Evolutionary conservation across 2,888 invertebrate genomes (phyloP).

Genomic region (Aquatica leii): DNA sequence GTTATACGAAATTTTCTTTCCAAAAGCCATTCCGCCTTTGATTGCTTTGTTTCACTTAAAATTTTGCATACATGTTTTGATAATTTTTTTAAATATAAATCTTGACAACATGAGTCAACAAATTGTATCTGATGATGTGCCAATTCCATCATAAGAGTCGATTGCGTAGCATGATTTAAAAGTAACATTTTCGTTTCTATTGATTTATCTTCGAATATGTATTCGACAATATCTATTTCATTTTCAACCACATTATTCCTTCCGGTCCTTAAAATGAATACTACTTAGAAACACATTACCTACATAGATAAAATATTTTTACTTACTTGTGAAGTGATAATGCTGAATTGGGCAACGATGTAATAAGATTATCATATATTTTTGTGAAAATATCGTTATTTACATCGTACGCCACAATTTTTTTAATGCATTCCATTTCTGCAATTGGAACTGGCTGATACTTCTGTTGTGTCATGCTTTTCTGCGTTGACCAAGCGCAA

Average conservation of each 20-base stretch:
- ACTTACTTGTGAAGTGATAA: conserved; percentile 1
- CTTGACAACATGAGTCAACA: neutral
- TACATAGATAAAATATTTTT: neutral
- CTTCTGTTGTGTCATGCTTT: conserved; percentile 1
- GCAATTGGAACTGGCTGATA: conserved; percentile 7
- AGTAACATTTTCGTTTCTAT: neutral
- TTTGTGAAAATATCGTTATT: neutral
- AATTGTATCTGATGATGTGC: neutral
- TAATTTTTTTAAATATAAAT: neutral
- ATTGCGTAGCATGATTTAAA: conserved; percentile 7
- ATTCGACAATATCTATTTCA: neutral
- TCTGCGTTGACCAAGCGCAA: conserved; percentile 7
- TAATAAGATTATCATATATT: neutral
- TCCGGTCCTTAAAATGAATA: neutral
- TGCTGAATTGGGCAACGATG: conserved; percentile 4
- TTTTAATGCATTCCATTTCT: conserved; percentile 7
- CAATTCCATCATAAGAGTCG: neutral
- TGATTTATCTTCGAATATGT: neutral
- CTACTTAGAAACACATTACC: neutral
- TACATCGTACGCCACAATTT: neutral
- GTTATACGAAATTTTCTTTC: neutral
- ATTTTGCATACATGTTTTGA: neutral
- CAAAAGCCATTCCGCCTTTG: neutral
- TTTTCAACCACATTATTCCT: neutral
- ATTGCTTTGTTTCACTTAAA: neutral